A percentile compares a stretch with the other conserved stretches of the same genome.
phyloP scores from a whole-genome alignment of 2,888 invertebrate genomes.

The Hecatera dysodea region DNA sequence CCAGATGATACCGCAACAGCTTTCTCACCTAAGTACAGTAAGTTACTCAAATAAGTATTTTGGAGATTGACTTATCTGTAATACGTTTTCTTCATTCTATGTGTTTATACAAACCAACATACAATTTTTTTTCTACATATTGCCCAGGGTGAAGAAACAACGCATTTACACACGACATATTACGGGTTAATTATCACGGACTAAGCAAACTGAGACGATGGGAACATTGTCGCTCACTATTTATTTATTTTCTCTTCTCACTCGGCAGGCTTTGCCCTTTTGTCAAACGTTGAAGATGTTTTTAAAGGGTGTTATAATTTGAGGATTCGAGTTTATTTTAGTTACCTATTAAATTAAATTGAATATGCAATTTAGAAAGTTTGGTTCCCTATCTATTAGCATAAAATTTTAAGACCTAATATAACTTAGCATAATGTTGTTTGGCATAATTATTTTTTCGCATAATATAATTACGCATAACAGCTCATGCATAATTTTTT shows the following conservation, averaged over 20 bases:
- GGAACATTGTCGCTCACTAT: constrained; percentile 75
- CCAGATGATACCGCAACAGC: no score
- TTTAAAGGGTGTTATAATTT: constrained; percentile 19
- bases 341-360: no score
- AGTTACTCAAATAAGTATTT: no score
- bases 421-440: no score
- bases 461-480: no score
- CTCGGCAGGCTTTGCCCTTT: constrained; percentile 24
- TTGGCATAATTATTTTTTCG: no score
- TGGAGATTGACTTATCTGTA: no score
- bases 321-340: neutral
- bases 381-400: no score
- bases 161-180: constrained; percentile 83
- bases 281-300: constrained; percentile 26
- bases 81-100: neutral
- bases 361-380: no score
- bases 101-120: constrained; percentile 16
- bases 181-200: constrained; percentile 84
- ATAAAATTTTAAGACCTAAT: no score
- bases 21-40: no score
- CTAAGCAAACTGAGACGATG: constrained; percentile 78
- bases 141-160: constrained; percentile 35
- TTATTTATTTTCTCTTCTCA: constrained; percentile 67
- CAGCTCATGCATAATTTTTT: no score
- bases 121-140: constrained; percentile 8